phyloP scores from a whole-genome alignment of 2,797 vertebrate species.

The Tauraco hartlaubi region DNA sequence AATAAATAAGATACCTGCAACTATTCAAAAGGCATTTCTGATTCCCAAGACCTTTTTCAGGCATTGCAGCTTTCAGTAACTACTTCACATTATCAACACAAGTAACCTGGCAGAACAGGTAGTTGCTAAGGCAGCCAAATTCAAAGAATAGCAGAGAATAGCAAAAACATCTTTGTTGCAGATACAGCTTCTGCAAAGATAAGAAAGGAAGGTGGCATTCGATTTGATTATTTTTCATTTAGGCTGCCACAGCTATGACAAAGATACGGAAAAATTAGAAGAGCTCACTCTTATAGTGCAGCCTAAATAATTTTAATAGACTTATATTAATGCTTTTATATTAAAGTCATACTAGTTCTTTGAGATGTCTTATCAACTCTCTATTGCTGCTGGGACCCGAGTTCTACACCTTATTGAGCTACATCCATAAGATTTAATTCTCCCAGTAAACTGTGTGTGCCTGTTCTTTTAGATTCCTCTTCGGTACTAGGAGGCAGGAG shows the following conservation, averaged over 20 bases:
- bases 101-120: not conserved
- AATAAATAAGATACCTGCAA: not conserved
- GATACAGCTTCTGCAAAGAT: not conserved
- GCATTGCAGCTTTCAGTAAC: not conserved
- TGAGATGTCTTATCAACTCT: not conserved
- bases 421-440: not conserved
- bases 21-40: not conserved
- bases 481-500: not conserved
- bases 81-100: not conserved
- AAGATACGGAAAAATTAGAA: not conserved
- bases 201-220: not conserved
- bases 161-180: not conserved
- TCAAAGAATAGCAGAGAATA: not conserved
- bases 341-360: not conserved
- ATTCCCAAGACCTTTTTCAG: not conserved
- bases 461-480: not conserved
- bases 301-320: not conserved
- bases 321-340: not conserved
- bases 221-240: not conserved
- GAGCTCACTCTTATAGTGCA: not conserved
- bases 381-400: not conserved
- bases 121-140: not conserved
- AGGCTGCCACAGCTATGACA: not conserved
- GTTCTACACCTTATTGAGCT: not conserved
- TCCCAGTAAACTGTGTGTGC: rapidly evolving